These are phyloP conservation scores for Sebastes baramenuke DNA, from an alignment of 2,797 vertebrate genomes.

Conservation along the genomic window DNA sequence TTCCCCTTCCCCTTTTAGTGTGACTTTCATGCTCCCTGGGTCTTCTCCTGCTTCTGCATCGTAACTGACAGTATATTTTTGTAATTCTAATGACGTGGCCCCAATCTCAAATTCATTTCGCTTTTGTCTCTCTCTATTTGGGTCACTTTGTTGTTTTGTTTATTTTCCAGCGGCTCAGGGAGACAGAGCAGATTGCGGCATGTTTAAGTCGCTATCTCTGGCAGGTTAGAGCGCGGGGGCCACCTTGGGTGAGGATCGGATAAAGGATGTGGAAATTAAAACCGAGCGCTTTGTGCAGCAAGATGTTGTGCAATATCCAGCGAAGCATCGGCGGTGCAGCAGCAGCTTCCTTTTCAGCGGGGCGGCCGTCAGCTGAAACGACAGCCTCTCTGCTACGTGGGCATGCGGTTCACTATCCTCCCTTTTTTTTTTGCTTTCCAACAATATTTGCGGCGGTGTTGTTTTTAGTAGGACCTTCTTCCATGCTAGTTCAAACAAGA, in stretches of 20 bases:
- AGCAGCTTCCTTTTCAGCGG: slow-evolving; percentile 14
- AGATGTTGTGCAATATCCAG: slow-evolving; percentile 35
- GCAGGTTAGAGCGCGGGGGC: slow-evolving; percentile 47
- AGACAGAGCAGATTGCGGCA: slow-evolving; percentile 56
- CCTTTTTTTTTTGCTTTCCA: background rate
- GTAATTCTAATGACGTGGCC: slow-evolving; percentile 69
- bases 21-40: slow-evolving; percentile 59
- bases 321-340: slow-evolving; percentile 19
- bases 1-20: background rate
- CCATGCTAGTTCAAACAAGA: slow-evolving; percentile 37
- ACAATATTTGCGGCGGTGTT: slow-evolving; percentile 17
- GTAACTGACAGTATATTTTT: slow-evolving; percentile 63
- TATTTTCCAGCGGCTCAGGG: slow-evolving; percentile 51
- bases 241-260: slow-evolving; percentile 61
- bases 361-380: background rate
- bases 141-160: slow-evolving; percentile 68
- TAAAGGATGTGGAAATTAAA: slow-evolving; percentile 68
- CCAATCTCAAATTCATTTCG: slow-evolving; percentile 64
- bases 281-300: slow-evolving; percentile 30
- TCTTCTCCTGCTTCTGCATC: slow-evolving; percentile 44
- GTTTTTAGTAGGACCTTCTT: slow-evolving; percentile 36
- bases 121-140: slow-evolving; percentile 71
- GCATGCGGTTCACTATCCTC: slow-evolving; percentile 1
- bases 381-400: slow-evolving; percentile 27
- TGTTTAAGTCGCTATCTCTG: slow-evolving; percentile 62